A percentile compares a stretch with the other conserved stretches of the same genome.
phyloP scores from a whole-genome alignment of 2,888 invertebrate species.

The Bombyx huttoni region DNA sequence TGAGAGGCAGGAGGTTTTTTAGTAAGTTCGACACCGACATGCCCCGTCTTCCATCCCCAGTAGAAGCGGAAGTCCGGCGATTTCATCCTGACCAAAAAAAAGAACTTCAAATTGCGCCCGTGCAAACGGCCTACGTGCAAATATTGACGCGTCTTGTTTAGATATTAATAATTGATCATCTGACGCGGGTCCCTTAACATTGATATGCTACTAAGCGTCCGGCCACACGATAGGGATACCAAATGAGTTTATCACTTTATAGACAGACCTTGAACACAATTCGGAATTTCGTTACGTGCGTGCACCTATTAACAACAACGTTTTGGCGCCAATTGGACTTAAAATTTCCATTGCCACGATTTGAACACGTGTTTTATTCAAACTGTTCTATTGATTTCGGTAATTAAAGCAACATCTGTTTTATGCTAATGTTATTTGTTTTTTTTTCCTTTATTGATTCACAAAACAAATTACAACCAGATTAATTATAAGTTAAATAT shows the following conservation, averaged over 20 bases:
- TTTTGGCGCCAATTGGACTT: background rate
- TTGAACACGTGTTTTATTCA: background rate
- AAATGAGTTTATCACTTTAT: constrained; percentile 27
- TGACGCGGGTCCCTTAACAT: constrained; percentile 18
- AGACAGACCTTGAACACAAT: constrained; percentile 24
- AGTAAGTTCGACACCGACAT: too few relatives aligned
- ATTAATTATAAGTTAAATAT: too few relatives aligned
- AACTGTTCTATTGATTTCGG: background rate
- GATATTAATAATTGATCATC: constrained; percentile 18
- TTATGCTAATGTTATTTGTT: too few relatives aligned
- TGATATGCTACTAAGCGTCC: constrained; percentile 23
- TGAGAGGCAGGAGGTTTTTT: too few relatives aligned
- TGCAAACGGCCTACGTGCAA: constrained; percentile 9
- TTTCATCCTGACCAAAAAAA: too few relatives aligned
- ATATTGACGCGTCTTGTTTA: constrained; percentile 11
- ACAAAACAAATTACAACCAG: too few relatives aligned
- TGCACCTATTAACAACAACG: constrained; percentile 18
- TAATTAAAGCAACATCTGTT: too few relatives aligned
- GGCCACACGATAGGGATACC: constrained; percentile 21
- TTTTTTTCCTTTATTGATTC: too few relatives aligned
- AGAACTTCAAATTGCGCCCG: too few relatives aligned
- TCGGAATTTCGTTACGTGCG: constrained; percentile 24
- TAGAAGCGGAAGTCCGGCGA: too few relatives aligned
- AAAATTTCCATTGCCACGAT: background rate
- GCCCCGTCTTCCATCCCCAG: too few relatives aligned